Conservation (phyloP, 2,888 invertebrate species). For the Autographa pulchrina region DNA sequence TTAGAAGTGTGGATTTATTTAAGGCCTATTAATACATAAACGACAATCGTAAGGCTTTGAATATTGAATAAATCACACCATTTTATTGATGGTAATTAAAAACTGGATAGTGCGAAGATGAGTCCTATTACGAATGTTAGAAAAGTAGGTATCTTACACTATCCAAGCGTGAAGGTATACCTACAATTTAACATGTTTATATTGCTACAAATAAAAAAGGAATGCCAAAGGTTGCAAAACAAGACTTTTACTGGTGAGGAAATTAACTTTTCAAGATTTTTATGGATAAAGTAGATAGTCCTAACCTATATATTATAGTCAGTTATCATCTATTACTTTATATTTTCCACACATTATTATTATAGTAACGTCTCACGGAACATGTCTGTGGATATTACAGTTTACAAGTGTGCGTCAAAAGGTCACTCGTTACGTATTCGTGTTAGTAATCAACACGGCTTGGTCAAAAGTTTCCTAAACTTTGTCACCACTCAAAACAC, state of each 20-base stretch:
- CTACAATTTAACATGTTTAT: not conserved
- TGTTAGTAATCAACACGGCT: constrained; percentile 18
- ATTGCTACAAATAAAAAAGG: not conserved
- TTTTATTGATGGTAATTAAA: not conserved
- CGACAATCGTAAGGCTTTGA: too few species aligned
- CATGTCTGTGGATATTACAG: constrained; percentile 18
- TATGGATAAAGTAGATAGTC: not conserved
- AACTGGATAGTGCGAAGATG: not conserved
- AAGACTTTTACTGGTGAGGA: not conserved
- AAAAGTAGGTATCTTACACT: not conserved
- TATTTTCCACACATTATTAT: not conserved
- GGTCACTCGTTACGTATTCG: constrained; percentile 14
- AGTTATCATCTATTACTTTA: too few species aligned
- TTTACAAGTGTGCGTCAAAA: constrained; percentile 24
- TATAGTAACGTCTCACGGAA: constrained; percentile 9
- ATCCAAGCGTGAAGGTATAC: not conserved
- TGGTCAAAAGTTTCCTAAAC: constrained; percentile 20
- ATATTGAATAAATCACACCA: not conserved
- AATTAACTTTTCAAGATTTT: not conserved
- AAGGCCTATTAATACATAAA: too few species aligned
- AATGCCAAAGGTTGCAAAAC: too few species aligned
- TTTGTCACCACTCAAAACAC: constrained; percentile 28
- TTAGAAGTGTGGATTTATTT: too few species aligned
- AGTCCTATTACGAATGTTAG: not conserved
- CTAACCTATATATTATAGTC: too few species aligned